phyloP scores from a whole-genome alignment of 92 coral and sea anemone species.

The Bergia sp. region DNA sequence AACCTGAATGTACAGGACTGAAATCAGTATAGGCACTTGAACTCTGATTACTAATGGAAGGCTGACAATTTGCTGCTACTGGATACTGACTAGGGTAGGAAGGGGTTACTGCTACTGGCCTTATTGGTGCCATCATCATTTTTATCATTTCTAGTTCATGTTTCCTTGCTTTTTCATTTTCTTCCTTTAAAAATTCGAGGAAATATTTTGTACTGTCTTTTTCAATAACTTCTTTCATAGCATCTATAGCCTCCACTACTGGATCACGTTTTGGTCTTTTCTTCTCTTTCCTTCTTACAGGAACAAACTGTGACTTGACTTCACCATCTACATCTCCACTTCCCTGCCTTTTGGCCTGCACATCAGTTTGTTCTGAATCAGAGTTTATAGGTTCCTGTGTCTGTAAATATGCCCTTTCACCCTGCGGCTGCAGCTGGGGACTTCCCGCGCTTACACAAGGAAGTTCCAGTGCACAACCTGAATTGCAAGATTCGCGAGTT shows the following conservation, averaged over 20 bases:
- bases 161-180: conserved; percentile 46
- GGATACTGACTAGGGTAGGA: not conserved
- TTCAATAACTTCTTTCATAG: conserved; percentile 34
- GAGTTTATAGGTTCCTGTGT: not conserved
- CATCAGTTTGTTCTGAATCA: not conserved
- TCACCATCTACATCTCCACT: not conserved
- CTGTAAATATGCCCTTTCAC: not conserved
- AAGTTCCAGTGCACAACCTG: not conserved
- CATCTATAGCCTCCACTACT: conserved; percentile 32
- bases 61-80: not conserved
- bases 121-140: conserved; percentile 48
- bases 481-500: too few relatives aligned
- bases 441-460: not conserved
- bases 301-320: conserved; percentile 31
- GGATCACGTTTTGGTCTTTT: conserved; percentile 26
- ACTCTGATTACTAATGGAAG: not conserved
- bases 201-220: conserved; percentile 54
- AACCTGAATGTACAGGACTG: not conserved
- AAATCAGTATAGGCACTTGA: not conserved
- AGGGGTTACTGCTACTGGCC: not conserved
- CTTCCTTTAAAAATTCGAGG: conserved; percentile 46
- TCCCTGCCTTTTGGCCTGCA: not conserved
- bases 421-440: not conserved
- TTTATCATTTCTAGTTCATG: conserved; percentile 46
- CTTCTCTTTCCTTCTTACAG: conserved; percentile 35